A percentile compares a stretch with the other conserved stretches of the same genome.
Conservation (phyloP, 2,888 invertebrate species). For the Cynaeus angustus region DNA sequence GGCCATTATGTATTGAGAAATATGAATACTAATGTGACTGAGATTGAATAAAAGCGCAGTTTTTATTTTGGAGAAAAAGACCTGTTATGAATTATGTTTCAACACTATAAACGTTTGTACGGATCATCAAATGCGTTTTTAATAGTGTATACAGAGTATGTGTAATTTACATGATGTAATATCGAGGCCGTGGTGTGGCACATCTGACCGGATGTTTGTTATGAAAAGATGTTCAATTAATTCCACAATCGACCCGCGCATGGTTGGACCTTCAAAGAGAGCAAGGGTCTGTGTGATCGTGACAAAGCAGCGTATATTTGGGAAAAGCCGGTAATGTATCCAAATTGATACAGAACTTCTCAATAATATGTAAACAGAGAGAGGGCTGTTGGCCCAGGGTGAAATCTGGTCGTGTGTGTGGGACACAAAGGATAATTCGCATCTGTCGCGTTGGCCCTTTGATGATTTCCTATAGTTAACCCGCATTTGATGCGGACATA, state of each 20-base stretch:
- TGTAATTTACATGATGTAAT: constrained; percentile 32
- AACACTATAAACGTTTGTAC: constrained; percentile 36
- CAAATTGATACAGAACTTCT: constrained; percentile 65
- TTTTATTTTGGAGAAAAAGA: constrained; percentile 39
- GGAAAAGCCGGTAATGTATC: constrained; percentile 58
- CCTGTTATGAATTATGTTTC: constrained; percentile 45
- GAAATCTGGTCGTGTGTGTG: constrained; percentile 61
- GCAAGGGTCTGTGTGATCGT: constrained; percentile 20
- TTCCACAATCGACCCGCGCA: constrained; percentile 31
- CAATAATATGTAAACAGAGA: constrained; percentile 66
- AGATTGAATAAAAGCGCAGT: constrained; percentile 55
- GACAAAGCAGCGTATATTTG: constrained; percentile 45
- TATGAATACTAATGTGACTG: constrained; percentile 65
- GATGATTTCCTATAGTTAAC: constrained; percentile 67
- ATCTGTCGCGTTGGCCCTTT: constrained; percentile 68
- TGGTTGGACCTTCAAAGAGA: constrained; percentile 19
- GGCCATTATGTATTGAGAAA: constrained; percentile 65
- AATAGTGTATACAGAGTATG: constrained; percentile 39
- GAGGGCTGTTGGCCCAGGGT: constrained; percentile 56
- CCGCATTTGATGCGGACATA: constrained; percentile 63
- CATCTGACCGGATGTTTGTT: constrained; percentile 47
- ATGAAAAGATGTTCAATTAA: constrained; percentile 43
- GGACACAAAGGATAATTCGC: constrained; percentile 69
- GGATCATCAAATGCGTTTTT: constrained; percentile 49
- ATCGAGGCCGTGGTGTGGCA: constrained; percentile 15